These are phyloP conservation scores for Spilarctia lutea DNA, from an alignment of 2,888 invertebrate genomes.

Conservation along the genomic window DNA sequence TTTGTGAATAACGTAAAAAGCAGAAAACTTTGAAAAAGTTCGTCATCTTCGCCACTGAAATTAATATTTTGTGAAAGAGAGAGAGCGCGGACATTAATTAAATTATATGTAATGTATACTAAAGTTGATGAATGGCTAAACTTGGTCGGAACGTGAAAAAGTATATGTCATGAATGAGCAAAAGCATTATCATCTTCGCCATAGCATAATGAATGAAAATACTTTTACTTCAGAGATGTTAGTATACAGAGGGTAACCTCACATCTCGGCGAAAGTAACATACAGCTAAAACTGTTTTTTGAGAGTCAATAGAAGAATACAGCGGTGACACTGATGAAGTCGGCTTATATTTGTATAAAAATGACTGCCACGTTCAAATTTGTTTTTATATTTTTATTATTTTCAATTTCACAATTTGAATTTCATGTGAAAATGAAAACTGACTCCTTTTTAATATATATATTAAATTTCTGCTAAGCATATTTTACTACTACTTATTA, in stretches of 20 bases:
- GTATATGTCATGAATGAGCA: neutral
- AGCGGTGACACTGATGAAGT: no score
- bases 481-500: neutral
- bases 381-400: no score
- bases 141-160: neutral
- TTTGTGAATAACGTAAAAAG: neutral
- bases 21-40: neutral
- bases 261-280: no score
- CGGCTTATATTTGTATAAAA: no score
- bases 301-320: no score
- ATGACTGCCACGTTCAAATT: no score
- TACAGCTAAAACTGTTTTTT: no score
- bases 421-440: no score
- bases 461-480: neutral
- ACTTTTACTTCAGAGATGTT: no score
- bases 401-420: no score
- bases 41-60: neutral
- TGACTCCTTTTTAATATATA: no score
- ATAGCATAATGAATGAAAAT: neutral
- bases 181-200: neutral
- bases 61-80: neutral
- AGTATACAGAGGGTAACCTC: no score
- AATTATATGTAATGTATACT: neutral
- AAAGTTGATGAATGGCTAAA: neutral
- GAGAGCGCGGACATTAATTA: neutral